phyloP scores from a whole-genome alignment of 2,888 invertebrate species.

The Nephrotoma flavescens region DNA sequence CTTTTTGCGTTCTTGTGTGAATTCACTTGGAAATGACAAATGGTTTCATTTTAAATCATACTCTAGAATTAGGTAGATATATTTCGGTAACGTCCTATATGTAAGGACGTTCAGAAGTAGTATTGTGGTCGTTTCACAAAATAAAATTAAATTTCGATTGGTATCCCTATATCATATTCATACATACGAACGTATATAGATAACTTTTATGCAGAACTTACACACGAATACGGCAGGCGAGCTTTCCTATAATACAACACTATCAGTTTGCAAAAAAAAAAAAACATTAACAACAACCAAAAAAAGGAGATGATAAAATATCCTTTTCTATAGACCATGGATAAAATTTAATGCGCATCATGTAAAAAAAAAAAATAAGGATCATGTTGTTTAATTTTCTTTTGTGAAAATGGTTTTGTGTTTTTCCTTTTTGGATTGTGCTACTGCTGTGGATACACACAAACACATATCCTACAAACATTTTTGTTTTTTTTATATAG shows the following conservation, averaged over 20 bases:
- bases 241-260: neutral
- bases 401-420: neutral
- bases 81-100: neutral
- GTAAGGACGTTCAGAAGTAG: neutral
- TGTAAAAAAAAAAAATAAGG: neutral
- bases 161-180: neutral
- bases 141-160: neutral
- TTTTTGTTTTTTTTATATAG: neutral
- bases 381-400: neutral
- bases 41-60: neutral
- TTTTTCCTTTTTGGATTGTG: neutral
- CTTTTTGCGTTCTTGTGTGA: neutral
- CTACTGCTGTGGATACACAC: neutral
- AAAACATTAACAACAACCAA: neutral
- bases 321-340: neutral
- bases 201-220: neutral
- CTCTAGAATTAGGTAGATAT: neutral
- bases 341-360: neutral
- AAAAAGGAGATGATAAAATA: neutral
- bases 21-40: neutral
- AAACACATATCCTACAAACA: neutral
- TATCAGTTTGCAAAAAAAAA: neutral
- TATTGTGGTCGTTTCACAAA: neutral
- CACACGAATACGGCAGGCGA: neutral
- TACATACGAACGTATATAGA: neutral